A percentile compares a stretch with the other conserved stretches of the same genome.
These are phyloP conservation scores for Spea multiplicata DNA, from an alignment of 2,113 vertebrate genomes.

Conservation along the genomic window DNA sequence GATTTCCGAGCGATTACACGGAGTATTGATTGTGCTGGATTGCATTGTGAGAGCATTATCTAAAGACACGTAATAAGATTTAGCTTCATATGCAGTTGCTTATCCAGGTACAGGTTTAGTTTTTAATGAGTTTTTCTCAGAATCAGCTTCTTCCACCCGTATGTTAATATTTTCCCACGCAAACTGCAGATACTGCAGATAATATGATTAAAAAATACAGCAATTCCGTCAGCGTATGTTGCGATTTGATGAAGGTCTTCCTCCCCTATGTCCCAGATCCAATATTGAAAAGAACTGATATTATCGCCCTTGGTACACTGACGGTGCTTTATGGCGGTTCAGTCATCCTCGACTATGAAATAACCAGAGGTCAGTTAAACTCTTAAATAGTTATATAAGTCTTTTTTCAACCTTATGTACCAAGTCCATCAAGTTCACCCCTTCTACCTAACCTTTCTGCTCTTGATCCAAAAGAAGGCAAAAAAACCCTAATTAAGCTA, in stretches of 20 bases:
- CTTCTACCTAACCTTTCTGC: too few relatives aligned
- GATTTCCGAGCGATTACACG: neutral
- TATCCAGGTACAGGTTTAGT: too few relatives aligned
- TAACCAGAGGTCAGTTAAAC: neutral
- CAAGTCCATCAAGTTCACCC: too few relatives aligned
- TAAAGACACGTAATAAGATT: too few relatives aligned
- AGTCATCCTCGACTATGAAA: neutral
- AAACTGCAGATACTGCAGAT: neutral
- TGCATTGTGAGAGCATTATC: too few relatives aligned
- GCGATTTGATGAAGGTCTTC: neutral
- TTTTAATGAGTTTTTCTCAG: neutral
- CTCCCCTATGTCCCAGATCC: neutral
- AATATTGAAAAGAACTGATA: neutral
- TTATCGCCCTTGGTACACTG: neutral
- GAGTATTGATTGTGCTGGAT: neutral
- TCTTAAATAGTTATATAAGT: neutral
- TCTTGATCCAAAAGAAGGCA: too few relatives aligned
- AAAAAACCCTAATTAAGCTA: too few relatives aligned
- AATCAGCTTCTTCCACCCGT: slow-evolving; percentile 5
- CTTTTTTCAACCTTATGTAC: too few relatives aligned
- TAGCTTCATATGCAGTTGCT: too few relatives aligned
- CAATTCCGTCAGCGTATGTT: neutral
- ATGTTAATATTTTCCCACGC: neutral
- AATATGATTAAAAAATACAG: neutral
- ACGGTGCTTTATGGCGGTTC: neutral